Conservation (phyloP, 2,888 invertebrate species). For the Caenorhabditis virilis region DNA sequence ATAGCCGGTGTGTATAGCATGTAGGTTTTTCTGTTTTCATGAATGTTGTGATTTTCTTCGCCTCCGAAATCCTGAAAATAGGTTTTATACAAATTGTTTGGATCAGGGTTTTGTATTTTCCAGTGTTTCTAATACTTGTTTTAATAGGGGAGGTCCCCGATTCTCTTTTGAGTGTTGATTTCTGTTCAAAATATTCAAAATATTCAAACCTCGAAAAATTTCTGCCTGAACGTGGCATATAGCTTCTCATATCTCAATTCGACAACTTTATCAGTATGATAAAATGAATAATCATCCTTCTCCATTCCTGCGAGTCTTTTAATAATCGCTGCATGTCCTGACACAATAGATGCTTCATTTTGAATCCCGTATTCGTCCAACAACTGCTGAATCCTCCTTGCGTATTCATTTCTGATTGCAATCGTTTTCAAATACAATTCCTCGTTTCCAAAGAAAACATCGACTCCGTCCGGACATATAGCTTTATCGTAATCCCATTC, state of each 20-base stretch:
- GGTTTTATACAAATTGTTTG: no score
- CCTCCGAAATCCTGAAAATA: slow-evolving; percentile 49
- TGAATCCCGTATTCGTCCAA: slow-evolving; percentile 62
- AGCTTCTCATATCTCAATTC: slow-evolving; percentile 57
- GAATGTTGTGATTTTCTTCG: slow-evolving; percentile 33
- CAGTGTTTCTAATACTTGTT: no score
- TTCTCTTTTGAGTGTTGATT: no score
- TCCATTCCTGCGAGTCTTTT: slow-evolving; percentile 57
- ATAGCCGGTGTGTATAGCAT: slow-evolving; percentile 32
- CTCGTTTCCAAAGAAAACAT: slow-evolving; percentile 37
- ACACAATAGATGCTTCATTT: slow-evolving; percentile 58
- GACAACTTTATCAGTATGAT: slow-evolving; percentile 63
- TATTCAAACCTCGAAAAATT: slow-evolving; percentile 48
- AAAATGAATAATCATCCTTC: slow-evolving; percentile 60
- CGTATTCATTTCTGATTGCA: slow-evolving; percentile 41
- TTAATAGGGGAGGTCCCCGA: no score
- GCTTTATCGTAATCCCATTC: slow-evolving; percentile 38
- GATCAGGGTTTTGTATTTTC: no score
- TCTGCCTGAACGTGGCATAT: slow-evolving; percentile 40
- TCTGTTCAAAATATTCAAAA: slow-evolving; percentile 4
- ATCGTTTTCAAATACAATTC: slow-evolving; percentile 11
- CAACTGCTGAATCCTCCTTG: slow-evolving; percentile 52
- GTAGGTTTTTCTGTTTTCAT: slow-evolving; percentile 12
- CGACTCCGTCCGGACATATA: slow-evolving; percentile 32
- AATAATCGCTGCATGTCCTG: slow-evolving; percentile 43